A percentile compares a stretch with the other conserved stretches of the same genome.
Conservation (phyloP, 2,888 invertebrate genomes). For the Machimus rusticus region DNA sequence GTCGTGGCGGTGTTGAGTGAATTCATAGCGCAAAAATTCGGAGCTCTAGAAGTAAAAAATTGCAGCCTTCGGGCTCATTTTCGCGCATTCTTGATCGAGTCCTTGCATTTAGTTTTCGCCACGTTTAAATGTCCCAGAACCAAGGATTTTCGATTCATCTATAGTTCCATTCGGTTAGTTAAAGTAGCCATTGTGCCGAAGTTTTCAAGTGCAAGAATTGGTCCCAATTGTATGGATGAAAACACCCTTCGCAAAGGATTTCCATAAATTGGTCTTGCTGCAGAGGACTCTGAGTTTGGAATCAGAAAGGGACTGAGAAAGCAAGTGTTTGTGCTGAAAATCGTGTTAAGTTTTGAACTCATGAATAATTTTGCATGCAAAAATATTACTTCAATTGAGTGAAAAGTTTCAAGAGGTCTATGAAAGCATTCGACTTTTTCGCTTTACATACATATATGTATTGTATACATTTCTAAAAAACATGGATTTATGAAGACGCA, state of each 20-base stretch:
- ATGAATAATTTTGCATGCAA: neutral
- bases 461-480: no score
- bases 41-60: neutral
- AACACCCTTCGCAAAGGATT: neutral
- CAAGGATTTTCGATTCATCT: conserved; percentile 8
- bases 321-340: conserved; percentile 3
- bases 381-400: neutral
- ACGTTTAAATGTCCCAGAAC: neutral
- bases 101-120: neutral
- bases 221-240: conserved; percentile 16
- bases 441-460: neutral
- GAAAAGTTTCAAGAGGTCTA: neutral
- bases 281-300: neutral
- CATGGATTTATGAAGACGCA: no score
- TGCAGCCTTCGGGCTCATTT: neutral
- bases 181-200: conserved; percentile 27
- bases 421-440: neutral
- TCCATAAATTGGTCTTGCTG: conserved; percentile 14
- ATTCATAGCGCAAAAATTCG: neutral
- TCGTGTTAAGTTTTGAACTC: neutral
- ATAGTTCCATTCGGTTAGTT: conserved; percentile 14
- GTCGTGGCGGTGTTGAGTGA: neutral
- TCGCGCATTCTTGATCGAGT: neutral
- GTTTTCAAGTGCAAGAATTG: conserved; percentile 31
- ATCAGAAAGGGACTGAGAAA: neutral